A percentile compares a stretch with the other conserved stretches of the same genome.
phyloP scores from a whole-genome alignment of 2,797 vertebrate genomes.

The Lacerta viridis region DNA sequence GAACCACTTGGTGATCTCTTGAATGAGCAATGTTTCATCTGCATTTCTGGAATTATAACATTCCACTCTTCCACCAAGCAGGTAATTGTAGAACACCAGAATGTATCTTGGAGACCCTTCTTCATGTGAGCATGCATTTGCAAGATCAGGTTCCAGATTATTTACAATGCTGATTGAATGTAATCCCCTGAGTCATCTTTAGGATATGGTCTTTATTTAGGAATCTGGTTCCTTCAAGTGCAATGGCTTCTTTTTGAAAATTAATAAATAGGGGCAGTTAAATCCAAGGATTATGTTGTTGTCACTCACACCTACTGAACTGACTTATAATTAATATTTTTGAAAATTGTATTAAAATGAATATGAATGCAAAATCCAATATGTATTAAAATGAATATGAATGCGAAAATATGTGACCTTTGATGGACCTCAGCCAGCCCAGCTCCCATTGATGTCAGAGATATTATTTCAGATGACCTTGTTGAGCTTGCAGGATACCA shows the following conservation, averaged over 20 bases:
- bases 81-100: background rate
- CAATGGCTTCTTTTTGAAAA: conserved; percentile 22
- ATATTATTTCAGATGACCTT: conserved; percentile 1
- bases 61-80: background rate
- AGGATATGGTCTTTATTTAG: conserved; percentile 39
- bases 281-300: conserved; percentile 9
- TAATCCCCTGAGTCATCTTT: conserved; percentile 15
- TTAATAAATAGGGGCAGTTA: background rate
- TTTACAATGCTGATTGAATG: conserved; percentile 33
- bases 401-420: background rate
- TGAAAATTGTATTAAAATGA: conserved; percentile 16
- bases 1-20: background rate
- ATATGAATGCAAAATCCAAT: background rate
- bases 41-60: background rate
- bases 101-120: conserved; percentile 9
- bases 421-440: background rate
- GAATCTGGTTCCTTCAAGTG: background rate
- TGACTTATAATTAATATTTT: background rate
- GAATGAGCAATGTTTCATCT: background rate
- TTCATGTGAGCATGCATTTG: background rate
- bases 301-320: background rate
- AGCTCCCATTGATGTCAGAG: background rate
- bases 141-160: background rate
- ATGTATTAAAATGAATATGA: conserved; percentile 5
- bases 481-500: background rate